These are phyloP conservation scores for Corythornis leucogaster DNA, from an alignment of 2,797 vertebrate genomes.

Conservation along the genomic window DNA sequence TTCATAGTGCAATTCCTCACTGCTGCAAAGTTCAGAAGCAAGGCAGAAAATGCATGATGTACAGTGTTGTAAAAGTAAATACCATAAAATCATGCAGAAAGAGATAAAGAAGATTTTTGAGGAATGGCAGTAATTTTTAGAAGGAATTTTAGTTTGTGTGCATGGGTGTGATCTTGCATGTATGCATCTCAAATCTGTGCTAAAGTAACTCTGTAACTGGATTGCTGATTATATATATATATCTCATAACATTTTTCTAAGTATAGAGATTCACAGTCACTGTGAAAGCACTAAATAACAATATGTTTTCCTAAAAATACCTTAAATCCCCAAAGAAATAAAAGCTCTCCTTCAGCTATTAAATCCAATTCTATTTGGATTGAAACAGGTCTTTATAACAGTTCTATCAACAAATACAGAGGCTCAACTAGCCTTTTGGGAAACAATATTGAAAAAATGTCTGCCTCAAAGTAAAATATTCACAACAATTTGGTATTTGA, in stretches of 20 bases:
- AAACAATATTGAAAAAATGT: not conserved
- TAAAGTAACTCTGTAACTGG: not conserved
- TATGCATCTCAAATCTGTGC: not conserved
- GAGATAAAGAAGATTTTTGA: not conserved
- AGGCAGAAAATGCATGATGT: not conserved
- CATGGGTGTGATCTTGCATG: not conserved
- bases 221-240: not conserved
- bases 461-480: not conserved
- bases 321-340: not conserved
- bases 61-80: not conserved
- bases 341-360: not conserved
- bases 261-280: not conserved
- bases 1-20: not conserved
- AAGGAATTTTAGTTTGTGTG: not conserved
- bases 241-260: not conserved
- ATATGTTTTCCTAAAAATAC: not conserved
- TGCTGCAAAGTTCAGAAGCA: not conserved
- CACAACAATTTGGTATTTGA: not conserved
- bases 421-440: not conserved
- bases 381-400: not conserved
- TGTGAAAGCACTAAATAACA: not conserved
- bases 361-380: not conserved
- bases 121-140: not conserved
- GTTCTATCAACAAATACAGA: not conserved
- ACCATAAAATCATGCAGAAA: not conserved